A percentile compares a stretch with the other conserved stretches of the same genome.
Evolutionary conservation across 2,888 invertebrate genomes (phyloP).

Genomic region (Drosophila nigricruria): DNA sequence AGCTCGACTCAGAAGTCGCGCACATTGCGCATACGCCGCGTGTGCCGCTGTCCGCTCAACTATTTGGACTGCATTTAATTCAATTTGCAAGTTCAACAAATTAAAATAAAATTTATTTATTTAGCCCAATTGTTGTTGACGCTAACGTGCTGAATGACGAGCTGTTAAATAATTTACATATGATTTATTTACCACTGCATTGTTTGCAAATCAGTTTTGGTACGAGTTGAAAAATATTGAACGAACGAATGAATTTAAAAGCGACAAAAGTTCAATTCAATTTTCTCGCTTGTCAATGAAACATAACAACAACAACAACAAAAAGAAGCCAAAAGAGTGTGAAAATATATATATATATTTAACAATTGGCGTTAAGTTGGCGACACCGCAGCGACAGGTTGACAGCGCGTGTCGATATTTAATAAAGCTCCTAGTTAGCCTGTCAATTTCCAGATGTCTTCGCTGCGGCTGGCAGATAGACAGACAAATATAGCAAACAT

Average conservation of each 20-base stretch:
- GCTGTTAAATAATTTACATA: neutral
- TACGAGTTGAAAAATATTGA: too few species aligned
- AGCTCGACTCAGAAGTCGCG: neutral
- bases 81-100: conserved; percentile 48
- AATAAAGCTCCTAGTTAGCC: conserved; percentile 8
- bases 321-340: neutral
- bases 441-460: conserved; percentile 9
- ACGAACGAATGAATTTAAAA: neutral
- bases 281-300: neutral
- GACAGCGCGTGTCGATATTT: conserved; percentile 7
- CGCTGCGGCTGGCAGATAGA: neutral
- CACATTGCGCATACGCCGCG: conserved; percentile 36
- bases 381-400: conserved; percentile 9
- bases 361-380: conserved; percentile 9
- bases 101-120: neutral
- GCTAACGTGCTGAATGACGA: neutral
- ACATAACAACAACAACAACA: too few species aligned
- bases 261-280: conserved; percentile 1
- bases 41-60: neutral
- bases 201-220: neutral
- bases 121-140: neutral
- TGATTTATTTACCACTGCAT: neutral
- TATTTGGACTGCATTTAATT: conserved; percentile 61
- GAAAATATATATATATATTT: neutral
- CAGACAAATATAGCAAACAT: neutral